Evolutionary conservation across 2,888 invertebrate species (phyloP).

Genomic region (Oxytorus armatus): DNA sequence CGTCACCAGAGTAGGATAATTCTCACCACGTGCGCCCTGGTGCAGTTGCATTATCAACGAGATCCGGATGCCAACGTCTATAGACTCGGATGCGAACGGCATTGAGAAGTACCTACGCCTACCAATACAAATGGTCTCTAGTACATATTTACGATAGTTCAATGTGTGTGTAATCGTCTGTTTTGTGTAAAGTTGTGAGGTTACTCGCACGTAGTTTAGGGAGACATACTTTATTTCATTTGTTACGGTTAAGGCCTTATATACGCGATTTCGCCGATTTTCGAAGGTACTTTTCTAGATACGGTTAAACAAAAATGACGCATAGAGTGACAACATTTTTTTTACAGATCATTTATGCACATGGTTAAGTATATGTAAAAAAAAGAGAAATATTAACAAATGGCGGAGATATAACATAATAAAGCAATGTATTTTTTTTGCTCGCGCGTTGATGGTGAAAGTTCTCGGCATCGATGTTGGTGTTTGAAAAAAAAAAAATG

Average conservation of each 20-base stretch:
- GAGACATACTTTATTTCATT: conserved; percentile 32
- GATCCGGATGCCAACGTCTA: conserved; percentile 64
- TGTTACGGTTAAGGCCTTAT: conserved; percentile 53
- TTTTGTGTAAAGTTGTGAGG: conserved; percentile 2
- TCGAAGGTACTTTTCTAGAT: no score
- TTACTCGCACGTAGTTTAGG: conserved; percentile 8
- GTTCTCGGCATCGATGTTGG: no score
- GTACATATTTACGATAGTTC: not conserved
- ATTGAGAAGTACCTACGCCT: conserved; percentile 61
- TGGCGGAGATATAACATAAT: no score
- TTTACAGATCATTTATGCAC: no score
- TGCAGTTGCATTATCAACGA: conserved; percentile 31
- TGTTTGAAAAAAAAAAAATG: no score
- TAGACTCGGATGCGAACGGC: conserved; percentile 56
- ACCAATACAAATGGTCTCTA: conserved; percentile 34
- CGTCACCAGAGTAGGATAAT: conserved; percentile 57
- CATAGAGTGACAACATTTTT: no score
- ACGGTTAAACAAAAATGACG: no score
- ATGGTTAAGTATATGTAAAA: no score
- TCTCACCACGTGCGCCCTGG: conserved; percentile 13
- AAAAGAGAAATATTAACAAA: no score
- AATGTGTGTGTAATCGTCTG: not conserved
- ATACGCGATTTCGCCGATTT: no score
- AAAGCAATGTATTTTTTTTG: no score
- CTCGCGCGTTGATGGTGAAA: no score